A percentile compares a stretch with the other conserved stretches of the same genome.
These are phyloP conservation scores for Boleophthalmus pectinirostris DNA, from an alignment of 2,113 vertebrate genomes.

Conservation along the genomic window DNA sequence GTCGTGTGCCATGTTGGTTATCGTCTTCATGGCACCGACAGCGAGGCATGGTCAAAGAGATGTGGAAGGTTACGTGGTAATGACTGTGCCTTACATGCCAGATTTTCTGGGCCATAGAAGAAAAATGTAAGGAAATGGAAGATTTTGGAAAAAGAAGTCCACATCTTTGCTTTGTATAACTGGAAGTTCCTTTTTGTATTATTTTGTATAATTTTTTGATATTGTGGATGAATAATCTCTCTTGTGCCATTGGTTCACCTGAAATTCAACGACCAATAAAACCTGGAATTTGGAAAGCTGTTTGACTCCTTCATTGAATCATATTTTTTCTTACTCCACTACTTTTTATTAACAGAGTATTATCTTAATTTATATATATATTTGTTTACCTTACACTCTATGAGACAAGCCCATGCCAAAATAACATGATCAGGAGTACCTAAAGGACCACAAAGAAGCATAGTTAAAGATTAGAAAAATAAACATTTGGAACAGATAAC, in stretches of 20 bases:
- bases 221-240: conserved; percentile 84
- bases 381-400: not conserved
- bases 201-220: conserved; percentile 80
- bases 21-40: conserved; percentile 36
- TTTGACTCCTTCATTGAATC: not conserved
- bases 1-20: conserved; percentile 9
- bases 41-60: conserved; percentile 46
- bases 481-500: no score
- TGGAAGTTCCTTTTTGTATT: conserved; percentile 77
- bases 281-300: conserved; percentile 82
- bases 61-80: conserved; percentile 72
- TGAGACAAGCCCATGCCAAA: not conserved
- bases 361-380: no score
- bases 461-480: no score
- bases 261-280: conserved; percentile 85
- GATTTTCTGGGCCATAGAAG: conserved; percentile 63
- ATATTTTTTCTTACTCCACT: not conserved
- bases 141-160: conserved; percentile 52
- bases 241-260: conserved; percentile 97
- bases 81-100: conserved; percentile 78
- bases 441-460: no score
- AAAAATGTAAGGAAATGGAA: conserved; percentile 28
- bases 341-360: no score
- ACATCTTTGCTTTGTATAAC: conserved; percentile 78
- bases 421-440: not conserved